Conservation (phyloP, 2,797 vertebrate genomes). For the Chaetophractus vellerosus region DNA sequence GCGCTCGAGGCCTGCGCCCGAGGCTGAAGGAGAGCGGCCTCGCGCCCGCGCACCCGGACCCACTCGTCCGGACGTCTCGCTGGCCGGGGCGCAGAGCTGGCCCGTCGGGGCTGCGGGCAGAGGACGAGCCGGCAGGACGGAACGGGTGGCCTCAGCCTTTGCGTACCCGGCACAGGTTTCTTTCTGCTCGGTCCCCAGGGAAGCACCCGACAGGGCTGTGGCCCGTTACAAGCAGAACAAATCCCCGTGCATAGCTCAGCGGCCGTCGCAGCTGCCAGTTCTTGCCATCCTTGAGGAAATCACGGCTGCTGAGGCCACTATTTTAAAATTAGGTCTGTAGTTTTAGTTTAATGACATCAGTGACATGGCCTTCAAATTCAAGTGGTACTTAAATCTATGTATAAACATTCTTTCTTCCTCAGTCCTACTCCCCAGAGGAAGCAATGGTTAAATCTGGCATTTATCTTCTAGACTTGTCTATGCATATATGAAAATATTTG, state of each 20-base stretch:
- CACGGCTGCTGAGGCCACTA: background rate
- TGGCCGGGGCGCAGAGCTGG: no score
- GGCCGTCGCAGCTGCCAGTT: background rate
- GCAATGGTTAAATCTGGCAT: background rate
- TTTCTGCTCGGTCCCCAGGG: background rate
- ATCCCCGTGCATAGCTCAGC: no score
- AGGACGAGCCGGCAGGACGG: no score
- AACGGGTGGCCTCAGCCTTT: background rate
- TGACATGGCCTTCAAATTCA: slow-evolving; percentile 24
- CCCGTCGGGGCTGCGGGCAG: no score
- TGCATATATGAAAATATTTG: background rate
- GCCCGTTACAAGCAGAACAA: background rate
- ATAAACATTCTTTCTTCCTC: background rate
- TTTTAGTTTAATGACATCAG: background rate
- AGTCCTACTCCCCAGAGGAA: background rate
- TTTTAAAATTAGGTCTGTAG: background rate
- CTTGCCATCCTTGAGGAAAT: background rate
- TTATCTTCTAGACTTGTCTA: background rate
- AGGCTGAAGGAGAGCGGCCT: no score
- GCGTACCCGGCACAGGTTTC: no score
- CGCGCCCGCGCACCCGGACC: no score
- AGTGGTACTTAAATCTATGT: background rate
- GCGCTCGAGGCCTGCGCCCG: no score
- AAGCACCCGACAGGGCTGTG: background rate
- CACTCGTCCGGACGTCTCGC: no score